A percentile compares a stretch with the other conserved stretches of the same genome.
phyloP scores from a whole-genome alignment of 1,140 invertebrate species.

The Euura saliciscinereae region DNA sequence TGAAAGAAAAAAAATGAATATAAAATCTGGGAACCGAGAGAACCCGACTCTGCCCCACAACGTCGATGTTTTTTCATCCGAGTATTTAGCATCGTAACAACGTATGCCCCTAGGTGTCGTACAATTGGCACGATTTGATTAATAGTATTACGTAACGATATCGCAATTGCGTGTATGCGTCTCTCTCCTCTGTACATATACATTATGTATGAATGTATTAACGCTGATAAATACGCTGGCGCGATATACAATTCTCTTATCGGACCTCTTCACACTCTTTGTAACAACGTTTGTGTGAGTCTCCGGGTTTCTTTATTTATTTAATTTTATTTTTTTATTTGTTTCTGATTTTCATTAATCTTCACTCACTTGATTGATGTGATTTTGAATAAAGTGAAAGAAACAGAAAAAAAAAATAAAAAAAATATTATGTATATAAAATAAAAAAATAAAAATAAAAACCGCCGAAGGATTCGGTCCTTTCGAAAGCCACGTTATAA shows the following conservation, averaged over 20 bases:
- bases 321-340: too few relatives aligned
- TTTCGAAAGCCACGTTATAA: not conserved
- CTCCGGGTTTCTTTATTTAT: too few relatives aligned
- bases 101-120: slow-evolving; percentile 6
- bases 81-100: slow-evolving; percentile 5
- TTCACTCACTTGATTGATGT: too few relatives aligned
- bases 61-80: not conserved
- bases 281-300: too few relatives aligned
- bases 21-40: slow-evolving; percentile 1
- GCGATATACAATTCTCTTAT: slow-evolving; percentile 1
- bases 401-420: not conserved
- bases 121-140: slow-evolving; percentile 7
- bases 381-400: not conserved
- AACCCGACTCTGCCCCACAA: not conserved
- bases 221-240: not conserved
- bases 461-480: not conserved
- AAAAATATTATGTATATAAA: not conserved
- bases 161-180: slow-evolving; percentile 5
- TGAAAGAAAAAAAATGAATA: not conserved
- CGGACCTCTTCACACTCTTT: not conserved
- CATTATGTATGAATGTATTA: not conserved
- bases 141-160: slow-evolving; percentile 7
- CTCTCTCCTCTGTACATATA: not conserved
- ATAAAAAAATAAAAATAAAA: not conserved
- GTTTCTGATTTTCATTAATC: too few relatives aligned